Evolutionary conservation across 2,113 vertebrate genomes (phyloP).

Genomic region (Calyptomena viridis): DNA sequence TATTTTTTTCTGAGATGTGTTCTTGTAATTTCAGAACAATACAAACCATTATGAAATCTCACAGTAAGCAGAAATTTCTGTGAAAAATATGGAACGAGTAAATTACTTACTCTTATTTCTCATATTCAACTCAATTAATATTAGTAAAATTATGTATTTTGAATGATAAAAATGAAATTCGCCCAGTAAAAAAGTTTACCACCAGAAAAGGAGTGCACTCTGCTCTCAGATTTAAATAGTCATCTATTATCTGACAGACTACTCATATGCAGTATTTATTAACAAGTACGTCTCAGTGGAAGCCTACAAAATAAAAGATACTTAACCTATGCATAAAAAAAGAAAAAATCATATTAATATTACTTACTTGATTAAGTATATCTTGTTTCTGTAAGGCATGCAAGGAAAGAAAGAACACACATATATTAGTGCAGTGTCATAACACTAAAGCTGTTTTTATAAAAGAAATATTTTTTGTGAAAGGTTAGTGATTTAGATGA

Average conservation of each 20-base stretch:
- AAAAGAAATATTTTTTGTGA: slow-evolving; percentile 6
- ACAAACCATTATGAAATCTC: neutral
- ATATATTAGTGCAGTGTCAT: slow-evolving; percentile 43
- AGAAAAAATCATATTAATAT: slow-evolving; percentile 50
- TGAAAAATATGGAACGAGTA: neutral
- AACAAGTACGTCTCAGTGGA: neutral
- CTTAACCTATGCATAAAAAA: neutral
- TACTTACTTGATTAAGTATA: slow-evolving; percentile 93
- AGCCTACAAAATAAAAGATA: slow-evolving; percentile 19
- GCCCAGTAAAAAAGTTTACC: neutral
- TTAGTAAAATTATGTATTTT: neutral
- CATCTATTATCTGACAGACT: neutral
- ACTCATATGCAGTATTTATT: neutral
- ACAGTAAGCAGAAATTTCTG: neutral
- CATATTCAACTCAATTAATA: neutral
- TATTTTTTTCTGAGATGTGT: neutral
- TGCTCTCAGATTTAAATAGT: neutral
- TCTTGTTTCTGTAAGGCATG: slow-evolving; percentile 88
- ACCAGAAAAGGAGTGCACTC: neutral
- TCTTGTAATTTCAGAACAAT: neutral
- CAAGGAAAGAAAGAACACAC: slow-evolving; percentile 70
- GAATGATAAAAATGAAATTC: slow-evolving; percentile 4
- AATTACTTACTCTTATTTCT: neutral
- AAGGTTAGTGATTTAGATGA: slow-evolving; percentile 27
- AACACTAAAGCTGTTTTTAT: neutral